phyloP scores from a whole-genome alignment of 2,113 vertebrate species.

The Eulemur rufifrons region DNA sequence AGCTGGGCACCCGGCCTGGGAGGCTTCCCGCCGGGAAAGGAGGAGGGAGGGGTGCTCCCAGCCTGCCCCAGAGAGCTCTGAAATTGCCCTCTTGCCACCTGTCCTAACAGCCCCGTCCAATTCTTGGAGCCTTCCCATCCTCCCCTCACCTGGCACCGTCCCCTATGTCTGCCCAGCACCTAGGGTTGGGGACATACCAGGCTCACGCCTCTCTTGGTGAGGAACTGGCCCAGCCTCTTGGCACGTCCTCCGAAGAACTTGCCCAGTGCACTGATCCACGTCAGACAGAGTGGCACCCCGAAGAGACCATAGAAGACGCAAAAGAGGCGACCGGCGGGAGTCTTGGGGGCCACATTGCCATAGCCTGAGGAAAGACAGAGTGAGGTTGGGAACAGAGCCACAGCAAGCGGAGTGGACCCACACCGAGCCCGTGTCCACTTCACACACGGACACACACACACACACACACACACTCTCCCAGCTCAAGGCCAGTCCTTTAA shows the following conservation, averaged over 20 bases:
- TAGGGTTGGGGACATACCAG: slow-evolving; percentile 85
- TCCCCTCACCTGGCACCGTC: not conserved
- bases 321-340: slow-evolving; percentile 92
- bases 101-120: not conserved
- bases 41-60: not conserved
- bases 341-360: slow-evolving; percentile 98
- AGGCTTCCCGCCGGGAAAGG: not conserved
- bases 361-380: slow-evolving; percentile 87
- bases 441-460: not conserved
- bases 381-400: not conserved
- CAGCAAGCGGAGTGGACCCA: rapidly evolving
- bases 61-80: not conserved
- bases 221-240: slow-evolving; percentile 95
- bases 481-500: not conserved
- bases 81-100: not conserved
- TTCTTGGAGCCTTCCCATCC: not conserved
- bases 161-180: not conserved
- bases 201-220: slow-evolving; percentile 95
- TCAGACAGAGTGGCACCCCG: slow-evolving; percentile 95
- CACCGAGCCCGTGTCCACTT: rapidly evolving
- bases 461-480: not conserved
- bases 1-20: not conserved
- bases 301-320: slow-evolving; percentile 99
- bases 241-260: slow-evolving; percentile 98
- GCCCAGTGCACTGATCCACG: slow-evolving; percentile 98